Base-by-base conservation (phyloP, 2,797 vertebrate species). In the Enteromius thamalakanensis region DNA sequence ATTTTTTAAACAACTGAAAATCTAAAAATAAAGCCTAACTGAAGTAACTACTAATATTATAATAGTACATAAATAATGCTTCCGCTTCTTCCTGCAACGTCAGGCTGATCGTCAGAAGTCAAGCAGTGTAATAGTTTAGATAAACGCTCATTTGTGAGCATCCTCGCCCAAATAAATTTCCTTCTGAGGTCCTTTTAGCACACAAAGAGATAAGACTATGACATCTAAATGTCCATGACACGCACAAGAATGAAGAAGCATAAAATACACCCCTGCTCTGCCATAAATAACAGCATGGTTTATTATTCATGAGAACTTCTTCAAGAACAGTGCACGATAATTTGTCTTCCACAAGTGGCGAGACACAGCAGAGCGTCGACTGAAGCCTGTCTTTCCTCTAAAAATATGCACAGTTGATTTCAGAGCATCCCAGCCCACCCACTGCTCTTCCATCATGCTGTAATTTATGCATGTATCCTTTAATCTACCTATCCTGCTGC, bases 391-490 rank as follows among this genome's bases (percentile, higher is more conserved):
- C 79, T 78, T 80, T 80, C 29, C 67, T 84, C 74, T 75, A 58
- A 78, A 80, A 88, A 79, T 81, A 81, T 79, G 76, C 60, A n/a
- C 55, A 14, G n/a, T 74, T 84, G 26, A 51, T 79, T 85, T 86
- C 67, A 34, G 32, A 80, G 68, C 23, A 42, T 80, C 47, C 21
- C 78, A 72, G 88, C 75, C 88, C 88, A 89, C 88, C 87, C 87
- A 89, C 68, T 19, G 85, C 53, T 68, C 64, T 76, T 71, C 34
- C 80, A 79, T 79, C 82, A 69, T 76, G 62, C 83, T 86, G 78
- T 85, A 85, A 89, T 89, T 87, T 85, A 82, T 71, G 42, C 69
- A 29, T 49, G 84, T 76, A 86, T 86, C 86, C 86, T 89, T 80
- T 86, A 86, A 89, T 89, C 86, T 86, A 70, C 45, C 80, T 40